Base-by-base conservation (phyloP, 2,888 invertebrate genomes). In the Cheilosia vernalis region DNA sequence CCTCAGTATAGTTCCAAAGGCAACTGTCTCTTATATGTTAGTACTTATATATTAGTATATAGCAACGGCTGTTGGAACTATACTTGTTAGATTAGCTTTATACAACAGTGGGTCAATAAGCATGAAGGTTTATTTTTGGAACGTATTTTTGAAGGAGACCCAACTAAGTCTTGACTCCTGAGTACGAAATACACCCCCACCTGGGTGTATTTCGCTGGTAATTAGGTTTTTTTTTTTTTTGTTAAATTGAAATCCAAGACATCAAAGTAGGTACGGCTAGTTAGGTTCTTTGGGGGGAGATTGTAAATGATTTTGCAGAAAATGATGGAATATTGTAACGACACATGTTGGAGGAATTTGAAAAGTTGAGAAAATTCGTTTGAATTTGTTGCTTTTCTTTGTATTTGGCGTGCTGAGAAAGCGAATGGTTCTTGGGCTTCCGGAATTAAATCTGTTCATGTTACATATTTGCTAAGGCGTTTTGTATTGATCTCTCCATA, bases 21-120 rank as follows among this genome's bases (percentile, higher is more conserved):
- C n/a, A n/a, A n/a, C n/a, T n/a, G n/a, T n/a, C n/a, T n/a, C n/a
- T n/a, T n/a, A n/a, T n/a, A n/a, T n/a, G n/a, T n/a, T n/a, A n/a
- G n/a, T n/a, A n/a, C n/a, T n/a, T n/a, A n/a, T n/a, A n/a, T n/a
- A n/a, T n/a, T n/a, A n/a, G n/a, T n/a, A n/a, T n/a, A n/a, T n/a
- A n/a, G n/a, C n/a, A n/a, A n/a, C n/a, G n/a, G n/a, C n/a, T n/a
- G n/a, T n/a, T n/a, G n/a, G n/a, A n/a, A n/a, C n/a, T n/a, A n/a
- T n/a, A n/a, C n/a, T n/a, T n/a, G n/a, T n/a, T n/a, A n/a, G n/a
- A n/a, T n/a, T n/a, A n/a, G n/a, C n/a, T n/a, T n/a, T n/a, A n/a
- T n/a, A n/a, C n/a, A n/a, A n/a, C n/a, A n/a, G n/a, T n/a, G 40
- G 76, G 82, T 72, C 82, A 77, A 77, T 77, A 66, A 64, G 58